phyloP scores from a whole-genome alignment of 2,113 vertebrate species.

The Otocyon megalotis region DNA sequence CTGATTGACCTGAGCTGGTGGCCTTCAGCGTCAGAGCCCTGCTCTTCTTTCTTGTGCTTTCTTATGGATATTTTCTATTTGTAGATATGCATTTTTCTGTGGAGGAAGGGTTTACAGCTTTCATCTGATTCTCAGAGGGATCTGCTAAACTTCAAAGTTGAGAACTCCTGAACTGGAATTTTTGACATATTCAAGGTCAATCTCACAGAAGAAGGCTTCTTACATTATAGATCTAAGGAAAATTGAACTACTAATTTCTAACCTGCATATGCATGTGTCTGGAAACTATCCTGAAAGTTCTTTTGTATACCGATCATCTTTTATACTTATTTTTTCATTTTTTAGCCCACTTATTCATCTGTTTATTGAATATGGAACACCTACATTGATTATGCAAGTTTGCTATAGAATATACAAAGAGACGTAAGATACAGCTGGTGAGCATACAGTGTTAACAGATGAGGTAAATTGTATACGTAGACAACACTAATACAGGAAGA shows the following conservation, averaged over 20 bases:
- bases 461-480: not conserved
- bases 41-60: not conserved
- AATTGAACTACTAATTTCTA: not conserved
- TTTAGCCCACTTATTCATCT: not conserved
- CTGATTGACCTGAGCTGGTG: not conserved
- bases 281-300: not conserved
- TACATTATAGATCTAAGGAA: not conserved
- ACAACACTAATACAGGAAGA: not conserved
- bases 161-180: not conserved
- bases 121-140: not conserved
- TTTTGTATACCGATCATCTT: not conserved
- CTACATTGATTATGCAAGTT: conserved; percentile 28
- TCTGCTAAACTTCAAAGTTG: conserved; percentile 35
- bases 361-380: not conserved
- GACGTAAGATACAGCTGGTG: not conserved
- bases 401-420: not conserved
- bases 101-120: not conserved
- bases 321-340: not conserved
- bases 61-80: not conserved
- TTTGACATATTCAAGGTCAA: not conserved
- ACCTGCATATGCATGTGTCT: not conserved
- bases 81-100: not conserved
- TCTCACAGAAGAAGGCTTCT: not conserved
- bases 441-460: not conserved
- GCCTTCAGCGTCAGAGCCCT: not conserved